Evolutionary conservation across 1,140 invertebrate species (phyloP).

Genomic region (Achroia grisella): DNA sequence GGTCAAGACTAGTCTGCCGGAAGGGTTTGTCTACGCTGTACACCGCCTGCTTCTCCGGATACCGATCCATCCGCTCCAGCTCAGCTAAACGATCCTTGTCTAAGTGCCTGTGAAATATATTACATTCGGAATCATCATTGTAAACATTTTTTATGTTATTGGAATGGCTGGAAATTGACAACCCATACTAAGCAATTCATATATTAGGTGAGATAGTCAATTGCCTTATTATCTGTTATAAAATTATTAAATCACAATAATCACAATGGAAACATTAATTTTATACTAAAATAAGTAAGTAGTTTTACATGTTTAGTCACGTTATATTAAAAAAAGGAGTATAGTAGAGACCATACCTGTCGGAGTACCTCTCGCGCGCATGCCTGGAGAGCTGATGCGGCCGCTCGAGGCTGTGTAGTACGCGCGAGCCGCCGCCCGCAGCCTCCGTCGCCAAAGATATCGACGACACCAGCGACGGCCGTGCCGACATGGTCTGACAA

Average conservation of each 20-base stretch:
- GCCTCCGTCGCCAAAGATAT: slow-evolving; percentile 66
- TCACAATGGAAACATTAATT: too few relatives aligned
- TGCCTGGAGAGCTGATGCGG: slow-evolving; percentile 60
- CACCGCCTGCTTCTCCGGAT: slow-evolving; percentile 67
- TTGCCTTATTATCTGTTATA: too few relatives aligned
- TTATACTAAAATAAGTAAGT: too few relatives aligned
- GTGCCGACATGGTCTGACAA: slow-evolving; percentile 22
- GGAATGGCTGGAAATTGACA: too few relatives aligned
- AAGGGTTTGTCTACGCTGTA: slow-evolving; percentile 71
- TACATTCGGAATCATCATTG: neutral
- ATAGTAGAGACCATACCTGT: slow-evolving; percentile 34
- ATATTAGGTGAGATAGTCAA: too few relatives aligned
- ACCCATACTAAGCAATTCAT: too few relatives aligned
- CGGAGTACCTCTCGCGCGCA: slow-evolving; percentile 63
- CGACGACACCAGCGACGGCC: slow-evolving; percentile 66
- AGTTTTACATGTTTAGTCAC: too few relatives aligned
- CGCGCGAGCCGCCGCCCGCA: slow-evolving; percentile 26
- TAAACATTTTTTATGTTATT: too few relatives aligned
- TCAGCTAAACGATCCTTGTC: slow-evolving; percentile 67
- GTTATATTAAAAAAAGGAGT: too few relatives aligned
- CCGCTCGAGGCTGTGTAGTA: slow-evolving; percentile 62
- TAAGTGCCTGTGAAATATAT: slow-evolving; percentile 42
- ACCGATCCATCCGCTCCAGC: slow-evolving; percentile 63
- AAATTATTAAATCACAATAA: too few relatives aligned
- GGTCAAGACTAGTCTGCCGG: slow-evolving; percentile 63